These are phyloP conservation scores for Megastigmus dorsalis DNA, from an alignment of 2,888 invertebrate species.

Conservation along the genomic window DNA sequence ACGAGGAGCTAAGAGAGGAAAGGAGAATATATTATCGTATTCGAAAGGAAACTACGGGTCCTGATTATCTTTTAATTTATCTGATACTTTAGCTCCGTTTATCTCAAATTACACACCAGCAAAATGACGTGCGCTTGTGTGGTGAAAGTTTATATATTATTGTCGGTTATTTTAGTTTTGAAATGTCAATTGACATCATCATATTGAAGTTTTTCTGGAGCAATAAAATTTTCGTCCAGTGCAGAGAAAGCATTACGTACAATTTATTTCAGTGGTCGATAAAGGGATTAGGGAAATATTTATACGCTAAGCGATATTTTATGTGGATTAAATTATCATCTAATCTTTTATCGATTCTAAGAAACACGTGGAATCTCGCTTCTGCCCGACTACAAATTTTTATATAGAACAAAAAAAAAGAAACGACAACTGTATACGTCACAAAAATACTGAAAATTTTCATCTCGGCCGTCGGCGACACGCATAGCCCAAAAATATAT, in stretches of 20 bases:
- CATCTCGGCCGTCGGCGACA: not conserved
- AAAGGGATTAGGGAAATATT: not conserved
- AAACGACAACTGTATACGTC: no score
- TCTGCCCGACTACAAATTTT: no score
- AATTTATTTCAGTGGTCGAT: not conserved
- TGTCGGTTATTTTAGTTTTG: not conserved
- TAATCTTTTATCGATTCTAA: not conserved
- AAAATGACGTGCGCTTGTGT: not conserved
- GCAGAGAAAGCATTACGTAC: not conserved
- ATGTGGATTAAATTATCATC: not conserved
- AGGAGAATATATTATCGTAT: not conserved
- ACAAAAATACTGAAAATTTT: no score
- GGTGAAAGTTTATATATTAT: not conserved
- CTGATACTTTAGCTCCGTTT: constrained; percentile 7
- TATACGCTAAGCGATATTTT: not conserved
- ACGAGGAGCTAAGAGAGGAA: not conserved
- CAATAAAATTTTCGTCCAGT: not conserved
- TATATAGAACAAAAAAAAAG: no score
- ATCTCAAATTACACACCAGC: not conserved
- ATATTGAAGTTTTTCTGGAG: not conserved
- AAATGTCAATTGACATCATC: not conserved
- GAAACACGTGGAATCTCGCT: no score
- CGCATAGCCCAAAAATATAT: constrained; percentile 8
- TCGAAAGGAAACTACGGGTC: not conserved
- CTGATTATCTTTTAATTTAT: constrained; percentile 20